Evolutionary conservation across 1,140 invertebrate genomes (phyloP).

Genomic region (Neodiprion lecontei): DNA sequence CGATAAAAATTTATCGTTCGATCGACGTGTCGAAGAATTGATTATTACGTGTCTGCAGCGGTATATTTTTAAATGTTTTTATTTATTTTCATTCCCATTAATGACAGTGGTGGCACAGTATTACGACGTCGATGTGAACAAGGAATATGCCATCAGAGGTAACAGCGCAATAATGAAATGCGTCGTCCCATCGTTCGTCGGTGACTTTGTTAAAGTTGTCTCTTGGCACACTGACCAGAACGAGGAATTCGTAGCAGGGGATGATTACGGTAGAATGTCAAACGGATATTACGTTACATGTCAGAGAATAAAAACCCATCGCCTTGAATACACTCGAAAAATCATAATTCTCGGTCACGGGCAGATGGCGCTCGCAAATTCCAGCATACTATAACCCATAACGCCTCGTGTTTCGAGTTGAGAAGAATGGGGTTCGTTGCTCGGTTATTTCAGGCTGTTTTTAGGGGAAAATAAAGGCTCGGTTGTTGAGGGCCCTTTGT

Average conservation of each 20-base stretch:
- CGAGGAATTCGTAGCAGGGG: constrained; percentile 71
- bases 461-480: constrained; percentile 8
- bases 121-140: constrained; percentile 88
- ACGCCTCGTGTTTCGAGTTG: too few relatives aligned
- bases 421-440: neutral
- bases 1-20: too few relatives aligned
- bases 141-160: constrained; percentile 89
- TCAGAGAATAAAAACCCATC: neutral
- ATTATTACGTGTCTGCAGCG: neutral
- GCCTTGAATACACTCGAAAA: neutral
- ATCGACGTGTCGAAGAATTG: too few relatives aligned
- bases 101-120: constrained; percentile 83
- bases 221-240: constrained; percentile 86
- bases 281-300: neutral
- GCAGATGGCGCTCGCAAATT: neutral
- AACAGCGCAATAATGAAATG: constrained; percentile 92
- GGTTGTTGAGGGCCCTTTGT: constrained; percentile 14
- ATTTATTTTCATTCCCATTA: neutral
- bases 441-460: neutral
- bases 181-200: constrained; percentile 89
- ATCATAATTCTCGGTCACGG: neutral
- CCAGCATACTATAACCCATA: too few relatives aligned
- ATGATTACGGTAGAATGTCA: constrained; percentile 67
- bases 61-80: neutral
- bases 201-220: constrained; percentile 88